Conservation (phyloP, 2,797 vertebrate genomes). For the Hippocampus kuda region DNA sequence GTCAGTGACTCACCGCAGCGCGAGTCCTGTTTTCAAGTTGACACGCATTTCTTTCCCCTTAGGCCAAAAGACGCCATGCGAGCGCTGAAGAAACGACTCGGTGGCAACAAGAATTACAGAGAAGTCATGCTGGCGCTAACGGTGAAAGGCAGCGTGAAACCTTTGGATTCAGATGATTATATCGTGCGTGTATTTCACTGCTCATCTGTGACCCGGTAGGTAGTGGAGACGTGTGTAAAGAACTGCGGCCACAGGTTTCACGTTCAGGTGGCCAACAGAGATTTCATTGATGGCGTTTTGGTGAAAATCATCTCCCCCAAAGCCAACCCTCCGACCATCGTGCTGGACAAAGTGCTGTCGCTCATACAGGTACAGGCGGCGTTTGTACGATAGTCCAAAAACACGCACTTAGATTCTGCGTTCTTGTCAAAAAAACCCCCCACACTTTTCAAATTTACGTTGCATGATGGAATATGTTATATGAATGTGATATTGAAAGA, state of each 20-base stretch:
- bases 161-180: not conserved
- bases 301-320: slow-evolving; percentile 95
- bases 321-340: slow-evolving; percentile 88
- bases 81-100: slow-evolving; percentile 88
- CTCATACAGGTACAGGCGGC: slow-evolving; percentile 80
- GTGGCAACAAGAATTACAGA: slow-evolving; percentile 90
- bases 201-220: slow-evolving; percentile 57
- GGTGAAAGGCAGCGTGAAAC: slow-evolving; percentile 60
- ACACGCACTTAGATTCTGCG: not conserved
- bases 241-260: slow-evolving; percentile 99
- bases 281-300: slow-evolving; percentile 92
- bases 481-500: no score
- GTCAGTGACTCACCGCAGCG: slow-evolving; percentile 13
- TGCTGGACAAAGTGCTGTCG: slow-evolving; percentile 94
- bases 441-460: not conserved
- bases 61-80: slow-evolving; percentile 94
- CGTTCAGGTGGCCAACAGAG: slow-evolving; percentile 83
- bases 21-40: slow-evolving; percentile 14
- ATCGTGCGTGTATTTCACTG: slow-evolving; percentile 4
- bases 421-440: no score
- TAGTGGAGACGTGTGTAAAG: slow-evolving; percentile 96
- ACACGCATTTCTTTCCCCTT: slow-evolving; percentile 20
- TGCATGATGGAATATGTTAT: no score
- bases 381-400: not conserved
- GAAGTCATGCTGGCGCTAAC: slow-evolving; percentile 95